Evolutionary conservation across 92 coral and sea anemone genomes (phyloP), one percentile per base, ranked within the genome.

Genomic region (Actinernus sp.): DNA sequence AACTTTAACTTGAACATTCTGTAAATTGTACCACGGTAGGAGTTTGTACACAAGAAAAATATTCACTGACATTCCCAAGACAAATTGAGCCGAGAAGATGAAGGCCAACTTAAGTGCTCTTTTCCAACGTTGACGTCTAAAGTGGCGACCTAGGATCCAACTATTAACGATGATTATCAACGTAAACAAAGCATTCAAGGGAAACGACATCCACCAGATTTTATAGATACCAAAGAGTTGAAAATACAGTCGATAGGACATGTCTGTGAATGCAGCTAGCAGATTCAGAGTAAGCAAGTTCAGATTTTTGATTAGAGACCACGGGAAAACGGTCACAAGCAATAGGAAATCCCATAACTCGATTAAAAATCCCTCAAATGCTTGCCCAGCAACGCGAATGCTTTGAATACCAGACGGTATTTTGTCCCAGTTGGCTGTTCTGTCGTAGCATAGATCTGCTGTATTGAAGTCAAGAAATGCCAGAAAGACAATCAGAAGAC

Each of bases 251-350:
- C 88, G 73, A 30, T 80, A 86, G 4, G 71, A 45, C 55, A 49
- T 52, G 55, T 86, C 92, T 0, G 32, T 74, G 31, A 86, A 86
- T 2, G 92, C 86, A 25, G 92, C 92, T 38, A 73, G 47, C 26
- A 68, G 73, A 37, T 86, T 86, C 19, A 86, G 34, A 9, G 92
- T 62, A 11, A 80, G 58, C 31, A 79, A 28, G 12, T 68, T 79
- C 43, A 79, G 17, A 1, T 72, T 43, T 31, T 63, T 80, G 81
- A 80, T 71, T 25, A 80, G 41, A 4, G 41, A 28, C 87, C 87
- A 80, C 27, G 68, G 74, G 55, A 80, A 80, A 8, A 71, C 68
- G 2, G 71, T 53, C 16, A 60, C 25, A 33, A 80, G 24, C 9
- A 62, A 62, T 31, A 71, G 70, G 51, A 60, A 80, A 47, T 80